Base-by-base conservation (phyloP, 1,140 invertebrate species). In the Drosophila watanabei region DNA sequence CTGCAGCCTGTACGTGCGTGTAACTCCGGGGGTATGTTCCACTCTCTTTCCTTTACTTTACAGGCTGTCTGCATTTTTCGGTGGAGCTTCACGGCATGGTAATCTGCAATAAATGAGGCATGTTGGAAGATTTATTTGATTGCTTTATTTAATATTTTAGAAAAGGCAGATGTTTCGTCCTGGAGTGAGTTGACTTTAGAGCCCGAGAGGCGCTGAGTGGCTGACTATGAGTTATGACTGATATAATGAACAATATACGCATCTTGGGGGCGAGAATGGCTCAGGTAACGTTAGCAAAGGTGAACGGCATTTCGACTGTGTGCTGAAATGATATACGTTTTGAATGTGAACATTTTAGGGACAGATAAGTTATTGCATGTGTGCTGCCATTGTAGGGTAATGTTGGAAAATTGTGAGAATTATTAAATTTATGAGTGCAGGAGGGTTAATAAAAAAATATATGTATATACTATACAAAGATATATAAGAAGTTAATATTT, bases 31-130 rank as follows among this genome's bases (percentile, higher is more conserved):
- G 39, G 24, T 13, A 61, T 56, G 45, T 46, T 39, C 61, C 54
- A 32, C 43, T 20, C 14, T 4, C 24, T 20, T 37, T 11, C 10
- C 35, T 20, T 37, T 24, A 52, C 45, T 20, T 30, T 54, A 24
- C 56, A 45, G 46, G 20, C 56, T 58, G 46, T 66, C 54, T 56
- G 73, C 68, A 62, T 59, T 72, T 80, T 79, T 60, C 52, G 69
- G 65, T 49, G 58, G 57, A 69, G 65, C 52, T 69, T 18, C 45
- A 59, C 72, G 75, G 76, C 51, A 70, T 91, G 84, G 89, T 91
- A 91, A 91, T 91, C 88, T 91, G 88, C 88, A 91, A 91, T 91
- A 91, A 91, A 91, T 91, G 88, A 91, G 88, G 88, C 88, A 91
- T 91, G 88, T 88, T 91, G 84, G 81, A 91, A 91, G 88, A 91